Conservation (phyloP, 1,140 invertebrate genomes). For the Pygmarrhopalites habei region DNA sequence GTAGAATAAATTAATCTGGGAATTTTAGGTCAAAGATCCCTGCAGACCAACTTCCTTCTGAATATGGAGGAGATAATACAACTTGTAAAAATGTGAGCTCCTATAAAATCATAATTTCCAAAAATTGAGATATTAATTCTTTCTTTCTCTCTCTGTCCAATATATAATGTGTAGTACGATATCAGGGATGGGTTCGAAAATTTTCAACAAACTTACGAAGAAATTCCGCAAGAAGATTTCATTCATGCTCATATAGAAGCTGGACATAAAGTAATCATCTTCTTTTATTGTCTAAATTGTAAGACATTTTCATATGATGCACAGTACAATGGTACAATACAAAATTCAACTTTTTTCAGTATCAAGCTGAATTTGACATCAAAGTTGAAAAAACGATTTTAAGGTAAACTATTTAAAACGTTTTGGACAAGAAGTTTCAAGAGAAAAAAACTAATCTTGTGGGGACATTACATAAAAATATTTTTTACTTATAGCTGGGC, state of each 20-base stretch:
- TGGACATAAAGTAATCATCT: background rate
- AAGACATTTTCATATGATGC: background rate
- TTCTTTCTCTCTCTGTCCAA: background rate
- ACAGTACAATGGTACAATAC: background rate
- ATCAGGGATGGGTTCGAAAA: background rate
- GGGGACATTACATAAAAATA: background rate
- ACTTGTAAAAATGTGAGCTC: background rate
- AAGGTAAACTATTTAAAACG: background rate
- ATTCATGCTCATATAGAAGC: background rate
- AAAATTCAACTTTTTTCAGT: background rate
- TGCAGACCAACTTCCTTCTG: conserved; percentile 10
- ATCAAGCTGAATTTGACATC: background rate
- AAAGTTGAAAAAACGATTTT: background rate
- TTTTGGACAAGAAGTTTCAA: background rate
- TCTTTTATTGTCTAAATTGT: background rate
- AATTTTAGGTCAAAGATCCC: background rate
- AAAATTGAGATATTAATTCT: background rate
- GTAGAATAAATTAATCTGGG: no score
- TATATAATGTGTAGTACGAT: conserved; percentile 4
- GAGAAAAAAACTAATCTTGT: background rate
- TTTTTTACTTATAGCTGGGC: conserved; percentile 63
- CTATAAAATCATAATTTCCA: background rate
- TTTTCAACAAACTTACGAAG: background rate
- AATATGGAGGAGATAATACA: conserved; percentile 19
- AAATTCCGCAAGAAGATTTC: background rate